phyloP scores from a whole-genome alignment of 2,113 vertebrate genomes.

The Indicator maculatus region DNA sequence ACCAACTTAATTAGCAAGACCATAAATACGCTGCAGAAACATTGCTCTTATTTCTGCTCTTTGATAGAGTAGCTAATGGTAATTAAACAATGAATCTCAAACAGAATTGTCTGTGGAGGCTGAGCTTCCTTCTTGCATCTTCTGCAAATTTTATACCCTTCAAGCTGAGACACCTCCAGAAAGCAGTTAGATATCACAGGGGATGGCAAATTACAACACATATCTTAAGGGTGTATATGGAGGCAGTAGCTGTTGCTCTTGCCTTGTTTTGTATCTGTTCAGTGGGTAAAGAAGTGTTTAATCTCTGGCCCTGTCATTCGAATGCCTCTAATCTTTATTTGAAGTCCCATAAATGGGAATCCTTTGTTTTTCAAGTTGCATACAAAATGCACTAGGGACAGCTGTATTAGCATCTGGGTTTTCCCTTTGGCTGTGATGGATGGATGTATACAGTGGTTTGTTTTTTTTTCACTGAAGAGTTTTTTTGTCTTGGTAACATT shows the following conservation, averaged over 20 bases:
- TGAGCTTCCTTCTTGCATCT: neutral
- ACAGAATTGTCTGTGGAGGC: neutral
- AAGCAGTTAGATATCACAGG: neutral
- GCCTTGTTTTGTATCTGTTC: neutral
- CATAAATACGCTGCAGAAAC: neutral
- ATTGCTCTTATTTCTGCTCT: neutral
- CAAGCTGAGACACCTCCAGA: neutral
- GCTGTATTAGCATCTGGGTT: neutral
- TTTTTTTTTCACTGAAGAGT: neutral
- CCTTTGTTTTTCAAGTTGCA: neutral
- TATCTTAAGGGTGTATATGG: neutral
- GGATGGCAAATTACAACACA: neutral
- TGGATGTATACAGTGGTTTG: neutral
- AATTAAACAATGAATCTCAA: neutral
- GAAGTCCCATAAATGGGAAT: neutral
- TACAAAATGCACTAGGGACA: neutral
- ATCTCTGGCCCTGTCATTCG: conserved; percentile 42
- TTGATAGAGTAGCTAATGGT: neutral
- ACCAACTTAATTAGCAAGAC: neutral
- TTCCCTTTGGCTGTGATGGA: neutral
- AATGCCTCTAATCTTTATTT: neutral
- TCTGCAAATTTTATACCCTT: neutral
- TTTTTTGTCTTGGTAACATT: neutral
- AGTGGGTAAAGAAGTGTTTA: conserved; percentile 27
- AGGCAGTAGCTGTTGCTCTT: neutral